Conservation (phyloP, 2,888 invertebrate genomes). For the Aromia moschata region DNA sequence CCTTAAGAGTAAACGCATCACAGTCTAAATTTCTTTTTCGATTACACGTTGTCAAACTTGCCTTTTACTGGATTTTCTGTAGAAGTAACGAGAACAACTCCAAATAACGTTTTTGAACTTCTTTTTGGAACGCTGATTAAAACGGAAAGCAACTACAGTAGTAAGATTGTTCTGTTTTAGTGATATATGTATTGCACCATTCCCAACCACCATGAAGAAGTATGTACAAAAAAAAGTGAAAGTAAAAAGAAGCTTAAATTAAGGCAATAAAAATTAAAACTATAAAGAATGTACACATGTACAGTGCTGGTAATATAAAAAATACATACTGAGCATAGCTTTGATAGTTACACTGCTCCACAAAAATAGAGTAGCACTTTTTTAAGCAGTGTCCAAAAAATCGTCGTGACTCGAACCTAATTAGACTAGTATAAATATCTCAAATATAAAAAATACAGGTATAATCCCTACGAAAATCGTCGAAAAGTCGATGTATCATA, state of each 20-base stretch:
- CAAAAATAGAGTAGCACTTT: background rate
- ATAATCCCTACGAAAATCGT: conserved; percentile 2
- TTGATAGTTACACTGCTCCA: conserved; percentile 4
- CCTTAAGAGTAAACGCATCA: conserved; percentile 33
- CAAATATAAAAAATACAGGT: conserved; percentile 18
- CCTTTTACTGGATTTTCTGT: no score
- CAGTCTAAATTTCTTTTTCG: conserved; percentile 24
- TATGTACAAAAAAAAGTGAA: conserved; percentile 50
- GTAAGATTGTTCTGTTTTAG: conserved; percentile 53
- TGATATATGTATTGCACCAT: conserved; percentile 60
- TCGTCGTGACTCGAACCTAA: conserved; percentile 17
- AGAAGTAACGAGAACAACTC: background rate
- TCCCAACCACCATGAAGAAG: conserved; percentile 61
- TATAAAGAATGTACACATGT: conserved; percentile 25
- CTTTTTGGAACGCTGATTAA: background rate
- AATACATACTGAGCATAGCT: conserved; percentile 33
- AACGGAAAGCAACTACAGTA: conserved; percentile 53
- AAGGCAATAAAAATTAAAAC: conserved; percentile 2
- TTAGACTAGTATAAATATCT: conserved; percentile 31
- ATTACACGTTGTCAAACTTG: no score
- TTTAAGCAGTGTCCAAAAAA: conserved; percentile 1
- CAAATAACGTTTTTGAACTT: conserved; percentile 14
- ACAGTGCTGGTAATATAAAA: conserved; percentile 30
- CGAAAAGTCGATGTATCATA: conserved; percentile 1
- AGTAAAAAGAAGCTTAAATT: conserved; percentile 34